Conservation (phyloP, 1,140 invertebrate genomes). For the Atopsyche davidsoni region DNA sequence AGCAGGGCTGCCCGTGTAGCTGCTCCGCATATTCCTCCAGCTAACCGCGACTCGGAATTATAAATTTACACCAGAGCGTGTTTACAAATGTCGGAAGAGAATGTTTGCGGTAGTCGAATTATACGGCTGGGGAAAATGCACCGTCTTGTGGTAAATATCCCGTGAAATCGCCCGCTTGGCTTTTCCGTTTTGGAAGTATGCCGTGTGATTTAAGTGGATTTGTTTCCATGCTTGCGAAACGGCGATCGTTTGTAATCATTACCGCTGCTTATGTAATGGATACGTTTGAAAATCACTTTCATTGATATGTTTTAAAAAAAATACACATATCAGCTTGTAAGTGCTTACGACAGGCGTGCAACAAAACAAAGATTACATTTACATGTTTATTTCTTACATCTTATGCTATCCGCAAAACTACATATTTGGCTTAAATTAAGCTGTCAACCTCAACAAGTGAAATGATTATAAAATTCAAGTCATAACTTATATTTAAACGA, state of each 20-base stretch:
- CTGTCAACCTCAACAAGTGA: too few species aligned
- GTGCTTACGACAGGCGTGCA: too few species aligned
- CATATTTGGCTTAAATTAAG: too few species aligned
- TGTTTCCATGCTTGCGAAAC: background rate
- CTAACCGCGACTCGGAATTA: conserved; percentile 8
- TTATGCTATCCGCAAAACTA: too few species aligned
- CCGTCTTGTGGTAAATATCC: background rate
- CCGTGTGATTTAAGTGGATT: background rate
- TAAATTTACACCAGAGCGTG: conserved; percentile 7
- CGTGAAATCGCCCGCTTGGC: background rate
- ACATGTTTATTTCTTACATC: too few species aligned
- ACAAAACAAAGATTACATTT: too few species aligned
- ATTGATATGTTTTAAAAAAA: background rate
- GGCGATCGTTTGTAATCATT: background rate
- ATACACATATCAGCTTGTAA: too few species aligned
- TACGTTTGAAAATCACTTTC: background rate
- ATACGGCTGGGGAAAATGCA: conserved; percentile 1
- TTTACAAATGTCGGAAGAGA: conserved; percentile 3
- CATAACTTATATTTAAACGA: too few species aligned
- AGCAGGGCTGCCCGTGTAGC: too few species aligned
- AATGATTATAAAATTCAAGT: too few species aligned
- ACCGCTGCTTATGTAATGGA: background rate
- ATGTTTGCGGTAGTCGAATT: conserved; percentile 1
- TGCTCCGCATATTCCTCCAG: too few species aligned
- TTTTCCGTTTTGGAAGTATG: background rate